A percentile compares a stretch with the other conserved stretches of the same genome.
Conservation (phyloP, 1,140 invertebrate species). For the Pseudomyrmex dendroicus region DNA sequence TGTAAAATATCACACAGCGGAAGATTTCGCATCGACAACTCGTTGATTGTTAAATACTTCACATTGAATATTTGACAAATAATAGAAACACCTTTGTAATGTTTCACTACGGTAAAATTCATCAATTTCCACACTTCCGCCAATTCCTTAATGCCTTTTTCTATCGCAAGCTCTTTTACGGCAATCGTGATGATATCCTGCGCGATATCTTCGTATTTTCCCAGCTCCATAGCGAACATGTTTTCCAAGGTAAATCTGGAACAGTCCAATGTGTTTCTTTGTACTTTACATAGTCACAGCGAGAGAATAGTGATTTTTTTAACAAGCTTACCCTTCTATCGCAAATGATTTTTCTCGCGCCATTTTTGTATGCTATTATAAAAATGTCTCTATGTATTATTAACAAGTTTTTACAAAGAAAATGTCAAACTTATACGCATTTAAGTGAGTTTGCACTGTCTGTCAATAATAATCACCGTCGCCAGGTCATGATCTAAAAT, state of each 20-base stretch:
- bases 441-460: background rate
- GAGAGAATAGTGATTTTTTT: background rate
- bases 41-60: too few relatives aligned
- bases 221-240: conserved; percentile 96
- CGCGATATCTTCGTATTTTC: conserved; percentile 92
- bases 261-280: conserved; percentile 2
- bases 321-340: conserved; percentile 72
- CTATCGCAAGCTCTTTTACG: conserved; percentile 94
- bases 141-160: conserved; percentile 93
- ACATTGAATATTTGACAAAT: background rate
- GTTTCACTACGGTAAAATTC: conserved; percentile 89
- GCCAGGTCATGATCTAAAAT: conserved; percentile 11
- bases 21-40: too few relatives aligned
- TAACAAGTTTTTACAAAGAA: background rate
- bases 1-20: background rate
- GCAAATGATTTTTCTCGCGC: conserved; percentile 30
- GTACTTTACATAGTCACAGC: background rate
- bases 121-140: conserved; percentile 90
- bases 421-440: background rate
- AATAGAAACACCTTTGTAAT: conserved; percentile 85
- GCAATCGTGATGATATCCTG: conserved; percentile 94
- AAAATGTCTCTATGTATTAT: conserved; percentile 32
- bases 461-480: background rate
- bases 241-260: conserved; percentile 93
- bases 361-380: conserved; percentile 46